Conservation (phyloP, 2,888 invertebrate species). For the Agrotis clavis region DNA sequence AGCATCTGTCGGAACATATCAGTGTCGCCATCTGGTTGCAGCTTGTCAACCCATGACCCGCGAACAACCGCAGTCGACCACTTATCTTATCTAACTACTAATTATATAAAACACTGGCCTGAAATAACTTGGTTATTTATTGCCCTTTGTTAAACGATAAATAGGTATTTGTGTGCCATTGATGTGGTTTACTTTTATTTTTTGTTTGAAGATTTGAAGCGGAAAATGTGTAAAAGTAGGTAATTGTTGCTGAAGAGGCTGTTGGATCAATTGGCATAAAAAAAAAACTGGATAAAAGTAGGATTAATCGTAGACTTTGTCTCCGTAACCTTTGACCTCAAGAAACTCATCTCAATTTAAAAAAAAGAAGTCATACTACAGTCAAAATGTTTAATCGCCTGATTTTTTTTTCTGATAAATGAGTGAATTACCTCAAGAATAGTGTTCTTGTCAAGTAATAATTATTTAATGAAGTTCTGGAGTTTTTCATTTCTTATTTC, state of each 20-base stretch:
- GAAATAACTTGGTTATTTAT: slow-evolving; percentile 57
- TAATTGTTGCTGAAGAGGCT: no score
- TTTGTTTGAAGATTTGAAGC: neutral
- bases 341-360: no score
- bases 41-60: slow-evolving; percentile 35
- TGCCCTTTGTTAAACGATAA: slow-evolving; percentile 32
- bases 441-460: neutral
- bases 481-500: no score
- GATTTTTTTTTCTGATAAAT: no score
- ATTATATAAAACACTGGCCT: slow-evolving; percentile 48
- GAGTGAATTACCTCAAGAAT: neutral
- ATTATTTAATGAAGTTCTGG: neutral
- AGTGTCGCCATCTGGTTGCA: slow-evolving; percentile 40
- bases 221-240: neutral
- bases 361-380: no score
- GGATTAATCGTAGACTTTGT: no score
- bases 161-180: slow-evolving; percentile 27
- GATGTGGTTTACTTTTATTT: neutral
- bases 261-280: no score
- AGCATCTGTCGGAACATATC: slow-evolving; percentile 34
- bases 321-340: no score
- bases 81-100: slow-evolving; percentile 45
- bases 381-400: no score
- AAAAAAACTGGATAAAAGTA: no score
- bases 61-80: slow-evolving; percentile 49